phyloP scores from a whole-genome alignment of 64 coral and sea anemone genomes.

The Pocillopora damicornis region DNA sequence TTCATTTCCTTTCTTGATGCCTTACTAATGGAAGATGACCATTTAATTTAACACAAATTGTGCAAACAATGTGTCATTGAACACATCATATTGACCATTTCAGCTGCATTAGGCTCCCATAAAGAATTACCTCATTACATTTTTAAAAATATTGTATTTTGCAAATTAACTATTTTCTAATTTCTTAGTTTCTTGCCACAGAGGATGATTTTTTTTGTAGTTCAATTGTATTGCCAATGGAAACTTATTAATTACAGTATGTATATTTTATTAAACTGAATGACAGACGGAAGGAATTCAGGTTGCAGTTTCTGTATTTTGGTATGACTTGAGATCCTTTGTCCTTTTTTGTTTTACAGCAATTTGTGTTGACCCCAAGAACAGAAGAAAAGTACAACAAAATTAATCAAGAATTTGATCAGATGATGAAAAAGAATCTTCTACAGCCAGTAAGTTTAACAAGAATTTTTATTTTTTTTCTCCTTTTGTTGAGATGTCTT shows the following conservation, averaged over 20 bases:
- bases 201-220: no score
- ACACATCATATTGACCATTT: not conserved
- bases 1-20: not conserved
- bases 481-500: not conserved
- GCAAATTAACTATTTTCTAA: no score
- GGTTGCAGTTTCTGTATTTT: no score
- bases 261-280: no score
- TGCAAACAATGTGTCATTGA: not conserved
- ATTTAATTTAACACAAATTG: not conserved
- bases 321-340: not conserved
- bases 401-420: conserved; percentile 99
- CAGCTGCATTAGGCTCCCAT: not conserved
- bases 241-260: no score
- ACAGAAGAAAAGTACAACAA: conserved; percentile 99
- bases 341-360: conserved; percentile 52
- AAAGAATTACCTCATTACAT: not conserved
- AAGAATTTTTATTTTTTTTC: not conserved
- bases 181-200: no score
- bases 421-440: conserved; percentile 99
- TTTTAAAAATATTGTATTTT: not conserved
- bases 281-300: no score
- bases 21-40: not conserved
- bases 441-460: conserved; percentile 40
- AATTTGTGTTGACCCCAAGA: conserved; percentile 94
- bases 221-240: no score